phyloP scores from a whole-genome alignment of 2,888 invertebrate species.

The Eremobia ochroleuca region DNA sequence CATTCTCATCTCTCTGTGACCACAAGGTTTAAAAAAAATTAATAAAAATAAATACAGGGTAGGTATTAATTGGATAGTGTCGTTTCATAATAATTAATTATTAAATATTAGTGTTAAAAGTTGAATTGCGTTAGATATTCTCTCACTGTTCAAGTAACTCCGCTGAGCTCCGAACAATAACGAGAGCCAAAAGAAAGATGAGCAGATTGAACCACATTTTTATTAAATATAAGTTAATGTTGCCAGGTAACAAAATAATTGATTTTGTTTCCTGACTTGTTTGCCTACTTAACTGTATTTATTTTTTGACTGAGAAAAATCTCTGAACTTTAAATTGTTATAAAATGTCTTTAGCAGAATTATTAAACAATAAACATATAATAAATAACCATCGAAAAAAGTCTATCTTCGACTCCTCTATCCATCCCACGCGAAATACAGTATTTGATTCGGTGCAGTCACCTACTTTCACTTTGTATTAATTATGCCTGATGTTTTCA shows the following conservation, averaged over 20 bases:
- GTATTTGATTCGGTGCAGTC: background rate
- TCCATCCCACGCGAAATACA: background rate
- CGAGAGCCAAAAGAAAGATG: no score
- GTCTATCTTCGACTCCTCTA: background rate
- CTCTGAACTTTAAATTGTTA: background rate
- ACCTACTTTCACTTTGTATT: conserved; percentile 8
- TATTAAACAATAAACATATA: background rate
- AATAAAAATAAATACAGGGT: no score
- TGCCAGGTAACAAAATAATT: background rate
- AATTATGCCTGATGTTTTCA: background rate
- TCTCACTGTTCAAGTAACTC: no score
- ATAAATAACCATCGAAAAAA: background rate
- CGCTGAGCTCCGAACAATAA: no score
- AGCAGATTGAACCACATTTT: background rate
- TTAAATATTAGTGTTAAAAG: no score
- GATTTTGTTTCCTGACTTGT: background rate
- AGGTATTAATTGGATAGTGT: no score
- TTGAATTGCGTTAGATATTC: no score
- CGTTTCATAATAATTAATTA: no score
- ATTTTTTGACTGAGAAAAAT: background rate
- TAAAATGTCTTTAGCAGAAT: background rate
- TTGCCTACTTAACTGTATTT: background rate
- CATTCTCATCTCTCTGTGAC: no score
- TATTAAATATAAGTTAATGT: background rate
- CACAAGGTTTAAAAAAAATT: no score